Base-by-base conservation (phyloP, 2,888 invertebrate genomes). In the Luperina nickerlii region DNA sequence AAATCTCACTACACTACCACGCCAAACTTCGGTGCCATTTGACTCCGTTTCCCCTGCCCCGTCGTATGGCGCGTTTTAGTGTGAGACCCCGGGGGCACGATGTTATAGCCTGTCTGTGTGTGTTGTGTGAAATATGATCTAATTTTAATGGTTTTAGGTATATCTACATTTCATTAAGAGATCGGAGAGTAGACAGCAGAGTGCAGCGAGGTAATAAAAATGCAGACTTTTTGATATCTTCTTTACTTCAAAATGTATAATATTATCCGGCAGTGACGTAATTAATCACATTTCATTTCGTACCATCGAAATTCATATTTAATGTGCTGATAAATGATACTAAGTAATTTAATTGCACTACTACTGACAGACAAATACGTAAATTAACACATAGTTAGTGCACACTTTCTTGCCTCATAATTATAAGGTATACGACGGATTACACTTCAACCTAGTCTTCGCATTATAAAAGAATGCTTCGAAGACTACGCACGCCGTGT, bases 191-290 rank as follows among this genome's bases (percentile, higher is more conserved):
- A 66, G 24, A 20, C 18, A 20, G 24, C 32, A 51, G 8, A 54
- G 4, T 13, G 38, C 27, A 27, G 13, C 8, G 20, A 51, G 8
- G 38, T 38, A 65, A 65, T 76, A 57, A 82, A 76, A 76, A 76
- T 20, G 27, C 65, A 65, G 54, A 24, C 5, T 15, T 82, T 38
- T 74, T 75, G 8, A 57, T n/a, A 65, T 45, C 24, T 54, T 65
- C 20, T 82, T 82, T 79, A 79, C 9, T 79, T 79, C 2, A 65
- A 82, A 65, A 57, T 57, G 27, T 54, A 32, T 32, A 60, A 54
- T 62, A 48, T 2, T 69, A 70, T 24, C 8, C 18, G 24, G 18
- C 73, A 51, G 60, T 81, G 42, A n/a, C 45, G 51, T 80, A 60
- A 24, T 60, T 27, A 51, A 70, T 78, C 42, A 54, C 51, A 54